Conservation (phyloP, 2,888 invertebrate species). For the Tetragonisca angustula region DNA sequence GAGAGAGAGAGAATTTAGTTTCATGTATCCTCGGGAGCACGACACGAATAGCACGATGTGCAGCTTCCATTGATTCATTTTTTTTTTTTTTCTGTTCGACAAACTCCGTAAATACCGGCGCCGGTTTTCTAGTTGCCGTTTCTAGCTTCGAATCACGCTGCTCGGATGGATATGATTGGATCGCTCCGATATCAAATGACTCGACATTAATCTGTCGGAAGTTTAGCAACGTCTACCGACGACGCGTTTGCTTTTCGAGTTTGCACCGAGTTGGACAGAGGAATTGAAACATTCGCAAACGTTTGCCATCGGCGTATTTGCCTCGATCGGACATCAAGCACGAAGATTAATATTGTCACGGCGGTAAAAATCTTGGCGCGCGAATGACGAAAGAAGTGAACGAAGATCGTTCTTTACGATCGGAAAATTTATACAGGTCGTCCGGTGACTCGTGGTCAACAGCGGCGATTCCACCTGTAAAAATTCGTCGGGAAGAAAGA, state of each 20-base stretch:
- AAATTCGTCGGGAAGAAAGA: no score
- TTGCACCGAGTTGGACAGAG: neutral
- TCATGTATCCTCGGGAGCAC: constrained; percentile 25
- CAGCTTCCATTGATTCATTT: constrained; percentile 17
- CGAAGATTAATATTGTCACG: neutral
- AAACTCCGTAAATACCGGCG: neutral
- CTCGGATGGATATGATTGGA: neutral
- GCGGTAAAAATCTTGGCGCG: neutral
- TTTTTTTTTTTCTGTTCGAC: neutral
- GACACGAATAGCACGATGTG: constrained; percentile 31
- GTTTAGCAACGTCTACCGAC: neutral
- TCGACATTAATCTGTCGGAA: neutral
- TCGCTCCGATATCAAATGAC: neutral
- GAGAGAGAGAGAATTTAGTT: constrained; percentile 11
- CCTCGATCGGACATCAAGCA: neutral
- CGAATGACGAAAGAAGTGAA: neutral
- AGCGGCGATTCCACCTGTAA: no score
- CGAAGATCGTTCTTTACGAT: no score
- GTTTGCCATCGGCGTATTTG: neutral
- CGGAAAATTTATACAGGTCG: no score
- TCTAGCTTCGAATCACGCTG: neutral
- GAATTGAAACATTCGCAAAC: constrained; percentile 10
- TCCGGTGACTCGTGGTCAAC: no score
- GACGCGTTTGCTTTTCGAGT: neutral
- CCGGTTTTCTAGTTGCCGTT: neutral